Evolutionary conservation across 1,140 invertebrate species (phyloP), one percentile per base, ranked within the genome.

Genomic region (Oncopeltus fasciatus): DNA sequence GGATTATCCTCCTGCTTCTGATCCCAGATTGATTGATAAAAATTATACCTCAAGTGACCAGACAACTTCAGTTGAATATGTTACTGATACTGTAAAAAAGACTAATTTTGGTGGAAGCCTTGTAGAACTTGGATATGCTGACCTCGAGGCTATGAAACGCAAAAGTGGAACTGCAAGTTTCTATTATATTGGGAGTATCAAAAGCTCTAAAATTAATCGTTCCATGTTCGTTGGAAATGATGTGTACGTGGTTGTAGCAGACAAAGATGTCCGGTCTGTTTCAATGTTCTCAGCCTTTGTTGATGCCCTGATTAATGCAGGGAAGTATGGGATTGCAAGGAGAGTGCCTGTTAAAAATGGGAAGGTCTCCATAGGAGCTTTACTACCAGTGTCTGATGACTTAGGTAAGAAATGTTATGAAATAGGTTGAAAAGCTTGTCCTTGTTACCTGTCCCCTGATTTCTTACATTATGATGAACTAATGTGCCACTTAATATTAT

Each of bases 321-420:
- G 60, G 8, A 65, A 44, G 51, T 28, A 44, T 14, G 64, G 27
- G 1, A 29, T 65, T 16, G 64, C 64, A 38, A 58, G 57, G 43
- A 29, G 64, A 46, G 31, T 65, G 1, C 49, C 29, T 14, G 33
- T 18, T 5, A 65, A 59, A 18, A 62, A 65, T 57, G 64, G 64
- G 9, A 65, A 65, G 46, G 26, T 62, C 8, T 12, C 26, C 5
- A 33, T 64, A 12, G 64, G 64, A 14, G 38, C 44, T 27, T 24
- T 65, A 1, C 20, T 59, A 26, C 64, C 64, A 38, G 60, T 65
- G 1, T 65, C 64, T 21, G 64, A 65, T 47, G 64, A 65, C 2
- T 29, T 59, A 9, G 64, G 64, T 12, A 63, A 57, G 28, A 26
- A 21, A 26, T 56, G 18, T 46, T 9, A n/a, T n/a, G n/a, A n/a